These are phyloP conservation scores for Terrapene triunguis DNA, from an alignment of 2,113 vertebrate genomes.

Conservation along the genomic window DNA sequence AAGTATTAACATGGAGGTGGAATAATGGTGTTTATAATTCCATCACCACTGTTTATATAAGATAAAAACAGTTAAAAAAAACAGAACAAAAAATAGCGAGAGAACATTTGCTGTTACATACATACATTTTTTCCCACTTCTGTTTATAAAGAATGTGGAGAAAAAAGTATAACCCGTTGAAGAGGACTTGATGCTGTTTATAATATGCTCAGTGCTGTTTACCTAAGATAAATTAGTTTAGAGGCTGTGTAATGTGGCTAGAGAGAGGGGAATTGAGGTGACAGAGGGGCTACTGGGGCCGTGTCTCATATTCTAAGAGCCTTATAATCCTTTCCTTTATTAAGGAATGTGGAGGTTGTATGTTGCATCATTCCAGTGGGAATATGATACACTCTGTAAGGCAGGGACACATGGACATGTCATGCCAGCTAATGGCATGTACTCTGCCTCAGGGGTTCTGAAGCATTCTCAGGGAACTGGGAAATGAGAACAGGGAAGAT, in stretches of 20 bases:
- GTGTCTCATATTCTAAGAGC: conserved; percentile 33
- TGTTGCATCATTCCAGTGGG: conserved; percentile 40
- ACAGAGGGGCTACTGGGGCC: conserved; percentile 48
- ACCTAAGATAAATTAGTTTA: conserved; percentile 67
- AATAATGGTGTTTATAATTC: conserved; percentile 82
- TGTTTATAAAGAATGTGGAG: conserved; percentile 54
- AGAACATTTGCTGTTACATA: conserved; percentile 69
- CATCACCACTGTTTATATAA: conserved; percentile 79
- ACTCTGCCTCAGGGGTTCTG: not conserved
- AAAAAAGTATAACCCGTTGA: conserved; percentile 56
- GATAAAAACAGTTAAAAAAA: conserved; percentile 74
- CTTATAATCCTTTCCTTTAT: conserved; percentile 72
- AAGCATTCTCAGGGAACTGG: conserved; percentile 4
- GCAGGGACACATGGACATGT: not conserved
- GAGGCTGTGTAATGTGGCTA: conserved; percentile 52
- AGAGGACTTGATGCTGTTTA: conserved; percentile 61
- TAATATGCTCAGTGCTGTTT: conserved; percentile 54
- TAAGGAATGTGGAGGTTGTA: conserved; percentile 47
- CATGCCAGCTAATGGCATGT: not conserved
- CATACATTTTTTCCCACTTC: conserved; percentile 70
- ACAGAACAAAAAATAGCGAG: conserved; percentile 48
- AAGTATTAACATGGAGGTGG: conserved; percentile 81
- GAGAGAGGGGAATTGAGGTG: conserved; percentile 59
- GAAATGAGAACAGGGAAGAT: conserved; percentile 18
- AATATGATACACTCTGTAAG: not conserved